Evolutionary conservation across 2,888 invertebrate species (phyloP).

Genomic region (Chrysolina americana): DNA sequence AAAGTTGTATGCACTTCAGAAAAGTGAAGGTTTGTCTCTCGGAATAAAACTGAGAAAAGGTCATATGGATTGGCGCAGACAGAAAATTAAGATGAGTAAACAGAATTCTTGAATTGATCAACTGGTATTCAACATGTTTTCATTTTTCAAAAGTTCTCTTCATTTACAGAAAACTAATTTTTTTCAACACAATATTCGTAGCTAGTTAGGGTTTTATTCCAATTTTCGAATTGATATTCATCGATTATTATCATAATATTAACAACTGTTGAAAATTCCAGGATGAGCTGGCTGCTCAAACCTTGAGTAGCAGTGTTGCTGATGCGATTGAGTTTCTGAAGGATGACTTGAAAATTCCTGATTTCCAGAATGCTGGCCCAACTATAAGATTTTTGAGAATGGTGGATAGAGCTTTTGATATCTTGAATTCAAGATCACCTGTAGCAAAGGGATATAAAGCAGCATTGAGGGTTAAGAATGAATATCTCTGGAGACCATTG

Average conservation of each 20-base stretch:
- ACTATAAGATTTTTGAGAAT: constrained; percentile 46
- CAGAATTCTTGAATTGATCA: too few species aligned
- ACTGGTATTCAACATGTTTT: too few species aligned
- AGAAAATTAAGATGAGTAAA: constrained; percentile 41
- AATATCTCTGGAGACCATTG: constrained; percentile 28
- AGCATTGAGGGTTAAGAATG: constrained; percentile 30
- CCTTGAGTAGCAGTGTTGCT: constrained; percentile 43
- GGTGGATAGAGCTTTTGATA: constrained; percentile 50
- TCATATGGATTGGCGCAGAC: constrained; percentile 42
- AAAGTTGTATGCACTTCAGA: constrained; percentile 38
- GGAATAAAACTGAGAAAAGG: constrained; percentile 38
- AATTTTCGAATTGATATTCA: too few species aligned
- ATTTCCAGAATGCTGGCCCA: constrained; percentile 48
- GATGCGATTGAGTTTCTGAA: constrained; percentile 52
- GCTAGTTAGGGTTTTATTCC: background rate
- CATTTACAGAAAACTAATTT: too few species aligned
- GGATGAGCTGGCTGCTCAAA: constrained; percentile 37
- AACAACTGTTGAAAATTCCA: too few species aligned
- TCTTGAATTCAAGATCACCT: constrained; percentile 51
- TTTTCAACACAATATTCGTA: background rate
- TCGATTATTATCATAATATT: too few species aligned
- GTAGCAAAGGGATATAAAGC: constrained; percentile 40
- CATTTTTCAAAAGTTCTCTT: too few species aligned
- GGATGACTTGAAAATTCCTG: constrained; percentile 42
- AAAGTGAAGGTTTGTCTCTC: constrained; percentile 30